phyloP scores from a whole-genome alignment of 2,113 vertebrate genomes.

The Ariopsis seemanni region DNA sequence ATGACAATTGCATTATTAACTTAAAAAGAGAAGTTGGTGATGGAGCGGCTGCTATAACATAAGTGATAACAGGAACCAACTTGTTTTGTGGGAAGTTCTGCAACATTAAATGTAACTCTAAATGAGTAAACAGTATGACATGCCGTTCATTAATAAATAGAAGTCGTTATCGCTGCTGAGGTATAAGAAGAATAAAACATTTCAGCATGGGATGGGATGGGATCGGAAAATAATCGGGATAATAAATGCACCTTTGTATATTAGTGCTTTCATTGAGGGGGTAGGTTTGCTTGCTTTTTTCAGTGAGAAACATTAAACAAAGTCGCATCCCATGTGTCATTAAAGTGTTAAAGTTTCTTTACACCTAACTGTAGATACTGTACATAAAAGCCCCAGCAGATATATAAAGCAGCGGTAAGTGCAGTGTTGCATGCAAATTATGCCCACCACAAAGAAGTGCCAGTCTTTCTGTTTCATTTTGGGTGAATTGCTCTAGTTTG shows the following conservation, averaged over 20 bases:
- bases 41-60: no score
- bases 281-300: not conserved
- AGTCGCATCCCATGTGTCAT: not conserved
- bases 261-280: no score
- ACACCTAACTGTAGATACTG: not conserved
- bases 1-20: not conserved
- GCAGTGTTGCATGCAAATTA: slow-evolving; percentile 19
- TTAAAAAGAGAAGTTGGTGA: not conserved
- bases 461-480: slow-evolving; percentile 13
- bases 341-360: not conserved
- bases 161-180: not conserved
- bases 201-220: not conserved
- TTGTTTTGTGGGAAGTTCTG: not conserved
- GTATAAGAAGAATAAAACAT: not conserved
- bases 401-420: not conserved
- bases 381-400: not conserved
- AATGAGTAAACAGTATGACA: not conserved
- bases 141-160: not conserved
- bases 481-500: not conserved
- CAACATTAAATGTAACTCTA: not conserved
- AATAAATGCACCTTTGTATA: not conserved
- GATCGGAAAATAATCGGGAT: not conserved
- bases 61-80: not conserved
- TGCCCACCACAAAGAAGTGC: not conserved
- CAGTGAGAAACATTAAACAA: not conserved